A percentile compares a stretch with the other conserved stretches of the same genome.
Conservation (phyloP, 2,888 invertebrate genomes). For the Tachina fera region DNA sequence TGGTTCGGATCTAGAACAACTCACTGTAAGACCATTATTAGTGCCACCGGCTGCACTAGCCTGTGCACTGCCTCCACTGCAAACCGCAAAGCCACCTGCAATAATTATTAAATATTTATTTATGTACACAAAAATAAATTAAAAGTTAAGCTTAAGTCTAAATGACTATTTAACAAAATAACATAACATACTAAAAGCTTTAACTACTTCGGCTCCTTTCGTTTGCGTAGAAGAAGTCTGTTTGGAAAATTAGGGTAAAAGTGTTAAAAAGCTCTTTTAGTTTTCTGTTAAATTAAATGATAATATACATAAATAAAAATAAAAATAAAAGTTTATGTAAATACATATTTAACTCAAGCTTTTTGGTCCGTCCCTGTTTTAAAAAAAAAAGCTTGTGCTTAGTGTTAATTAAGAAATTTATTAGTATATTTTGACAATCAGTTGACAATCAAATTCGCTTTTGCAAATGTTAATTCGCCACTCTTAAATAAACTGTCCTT, state of each 20-base stretch:
- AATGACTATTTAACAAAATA: neutral
- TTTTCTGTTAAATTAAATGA: neutral
- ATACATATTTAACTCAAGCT: constrained; percentile 3
- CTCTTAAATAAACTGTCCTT: too few relatives aligned
- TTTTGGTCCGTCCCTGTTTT: constrained; percentile 3
- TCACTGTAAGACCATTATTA: constrained; percentile 65
- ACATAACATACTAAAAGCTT: constrained; percentile 55
- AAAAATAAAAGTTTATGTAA: neutral
- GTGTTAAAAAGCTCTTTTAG: constrained; percentile 4
- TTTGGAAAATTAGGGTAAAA: neutral
- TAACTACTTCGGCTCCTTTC: constrained; percentile 56
- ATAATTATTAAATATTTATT: constrained; percentile 72
- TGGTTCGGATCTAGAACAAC: constrained; percentile 85
- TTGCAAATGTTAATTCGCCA: too few relatives aligned
- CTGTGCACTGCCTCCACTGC: constrained; percentile 69
- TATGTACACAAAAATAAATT: constrained; percentile 10
- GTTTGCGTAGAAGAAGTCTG: constrained; percentile 44
- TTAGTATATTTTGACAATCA: too few relatives aligned
- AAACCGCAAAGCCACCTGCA: constrained; percentile 80
- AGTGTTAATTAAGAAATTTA: neutral
- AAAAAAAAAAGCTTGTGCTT: constrained; percentile 41
- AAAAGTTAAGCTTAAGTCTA: constrained; percentile 8
- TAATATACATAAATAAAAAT: neutral
- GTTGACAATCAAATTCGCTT: too few relatives aligned
- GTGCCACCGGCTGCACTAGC: constrained; percentile 7